Percentiles rank a stretch among this genome's conserved stretches.
Evolutionary conservation across 2,113 vertebrate genomes (phyloP).

Genomic region (Microtus oregoni): DNA sequence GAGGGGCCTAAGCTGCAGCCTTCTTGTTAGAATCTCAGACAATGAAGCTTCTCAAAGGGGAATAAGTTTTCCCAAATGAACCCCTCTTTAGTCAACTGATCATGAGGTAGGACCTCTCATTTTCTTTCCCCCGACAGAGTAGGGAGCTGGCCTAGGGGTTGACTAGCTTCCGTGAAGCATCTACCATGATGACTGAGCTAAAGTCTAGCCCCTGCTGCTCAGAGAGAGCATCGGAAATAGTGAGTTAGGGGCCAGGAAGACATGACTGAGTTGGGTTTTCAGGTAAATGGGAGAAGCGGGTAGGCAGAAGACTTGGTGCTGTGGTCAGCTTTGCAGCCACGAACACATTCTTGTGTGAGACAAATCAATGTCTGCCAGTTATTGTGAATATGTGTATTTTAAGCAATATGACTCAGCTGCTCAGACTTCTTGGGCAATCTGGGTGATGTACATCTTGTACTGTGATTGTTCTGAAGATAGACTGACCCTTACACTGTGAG

Average conservation of each 20-base stretch:
- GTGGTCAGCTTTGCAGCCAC: slow-evolving; percentile 68
- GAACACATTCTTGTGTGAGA: slow-evolving; percentile 78
- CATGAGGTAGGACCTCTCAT: not conserved
- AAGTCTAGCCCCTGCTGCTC: not conserved
- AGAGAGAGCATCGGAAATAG: not conserved
- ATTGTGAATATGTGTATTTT: slow-evolving; percentile 79
- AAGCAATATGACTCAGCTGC: slow-evolving; percentile 82
- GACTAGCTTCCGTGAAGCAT: not conserved
- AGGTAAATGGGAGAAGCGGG: not conserved
- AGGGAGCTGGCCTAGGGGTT: not conserved
- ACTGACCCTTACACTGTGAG: slow-evolving; percentile 81
- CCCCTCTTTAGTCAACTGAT: slow-evolving; percentile 47
- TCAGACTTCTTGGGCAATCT: slow-evolving; percentile 75
- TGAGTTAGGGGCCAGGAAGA: not conserved
- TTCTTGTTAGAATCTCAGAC: not conserved
- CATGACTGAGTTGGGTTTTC: not conserved
- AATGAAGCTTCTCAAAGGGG: not conserved
- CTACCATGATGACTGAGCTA: not conserved
- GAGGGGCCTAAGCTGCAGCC: not conserved
- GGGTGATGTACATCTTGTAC: slow-evolving; percentile 71
- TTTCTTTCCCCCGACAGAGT: not conserved
- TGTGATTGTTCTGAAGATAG: slow-evolving; percentile 80
- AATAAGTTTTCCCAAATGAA: not conserved
- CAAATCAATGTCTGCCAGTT: slow-evolving; percentile 59
- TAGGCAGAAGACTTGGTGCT: slow-evolving; percentile 73